phyloP scores from a whole-genome alignment of 2,797 vertebrate genomes.

The Gobionotothen gibberifrons region DNA sequence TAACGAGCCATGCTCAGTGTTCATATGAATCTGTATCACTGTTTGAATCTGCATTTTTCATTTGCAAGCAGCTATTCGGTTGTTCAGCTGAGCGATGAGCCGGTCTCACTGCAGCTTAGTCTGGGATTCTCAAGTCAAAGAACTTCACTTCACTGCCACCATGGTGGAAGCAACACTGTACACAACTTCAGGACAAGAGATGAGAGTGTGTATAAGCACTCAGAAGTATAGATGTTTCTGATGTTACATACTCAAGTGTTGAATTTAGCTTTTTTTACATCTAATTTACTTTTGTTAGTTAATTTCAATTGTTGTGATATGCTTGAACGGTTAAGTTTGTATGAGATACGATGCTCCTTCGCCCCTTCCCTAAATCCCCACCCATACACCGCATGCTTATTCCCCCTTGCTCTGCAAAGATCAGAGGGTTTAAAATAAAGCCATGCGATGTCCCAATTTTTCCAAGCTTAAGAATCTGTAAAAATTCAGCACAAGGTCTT shows the following conservation, averaged over 20 bases:
- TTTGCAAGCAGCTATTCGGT: conserved; percentile 74
- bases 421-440: conserved; percentile 88
- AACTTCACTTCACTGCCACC: conserved; percentile 78
- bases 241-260: conserved; percentile 61
- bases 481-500: conserved; percentile 96
- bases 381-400: conserved; percentile 83
- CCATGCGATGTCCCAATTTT: conserved; percentile 89
- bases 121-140: conserved; percentile 79
- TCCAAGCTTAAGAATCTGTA: conserved; percentile 96
- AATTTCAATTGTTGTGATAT: conserved; percentile 61
- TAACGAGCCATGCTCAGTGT: conserved; percentile 70
- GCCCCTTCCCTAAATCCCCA: conserved; percentile 82
- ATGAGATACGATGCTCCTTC: conserved; percentile 82
- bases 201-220: conserved; percentile 64
- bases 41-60: conserved; percentile 61
- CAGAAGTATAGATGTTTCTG: conserved; percentile 63
- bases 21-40: conserved; percentile 58
- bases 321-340: conserved; percentile 74
- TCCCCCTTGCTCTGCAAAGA: conserved; percentile 81
- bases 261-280: conserved; percentile 48
- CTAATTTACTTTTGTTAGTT: conserved; percentile 60
- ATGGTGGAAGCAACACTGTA: conserved; percentile 80
- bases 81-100: conserved; percentile 62
- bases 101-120: conserved; percentile 64
- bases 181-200: conserved; percentile 79